Evolutionary conservation across 2,113 vertebrate species (phyloP).

Genomic region (Amia ocellicauda): DNA sequence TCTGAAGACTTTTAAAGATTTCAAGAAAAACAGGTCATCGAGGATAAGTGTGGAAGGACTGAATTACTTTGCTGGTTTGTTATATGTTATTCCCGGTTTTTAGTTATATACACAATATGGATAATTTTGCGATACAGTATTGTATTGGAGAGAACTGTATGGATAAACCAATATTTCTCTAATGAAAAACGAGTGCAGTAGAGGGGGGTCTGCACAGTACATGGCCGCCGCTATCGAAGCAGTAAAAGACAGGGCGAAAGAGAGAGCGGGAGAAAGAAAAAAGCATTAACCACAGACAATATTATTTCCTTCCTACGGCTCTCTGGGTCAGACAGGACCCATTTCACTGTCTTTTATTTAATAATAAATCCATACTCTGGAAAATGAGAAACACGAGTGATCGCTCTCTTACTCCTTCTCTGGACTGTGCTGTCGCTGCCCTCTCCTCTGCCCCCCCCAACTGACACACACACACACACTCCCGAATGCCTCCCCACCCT

Average conservation of each 20-base stretch:
- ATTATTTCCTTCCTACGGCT: conserved; percentile 48
- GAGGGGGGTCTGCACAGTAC: neutral
- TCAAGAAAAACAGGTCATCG: too few species aligned
- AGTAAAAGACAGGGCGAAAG: conserved; percentile 14
- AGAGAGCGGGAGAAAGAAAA: conserved; percentile 21
- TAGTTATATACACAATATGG: too few species aligned
- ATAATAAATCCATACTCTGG: conserved; percentile 53
- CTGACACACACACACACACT: conserved; percentile 11
- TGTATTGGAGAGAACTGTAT: neutral
- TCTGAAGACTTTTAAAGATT: too few species aligned
- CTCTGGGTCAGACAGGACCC: conserved; percentile 46
- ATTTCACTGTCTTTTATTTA: conserved; percentile 61
- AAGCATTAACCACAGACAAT: conserved; percentile 46
- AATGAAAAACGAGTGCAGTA: neutral
- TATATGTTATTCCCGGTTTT: too few species aligned
- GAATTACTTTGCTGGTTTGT: too few species aligned
- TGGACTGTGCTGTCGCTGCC: conserved; percentile 47
- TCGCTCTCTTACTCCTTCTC: conserved; percentile 48
- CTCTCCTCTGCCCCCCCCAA: conserved; percentile 33
- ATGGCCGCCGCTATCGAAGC: neutral
- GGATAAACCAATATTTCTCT: conserved; percentile 6
- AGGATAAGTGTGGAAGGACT: too few species aligned
- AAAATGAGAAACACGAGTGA: conserved; percentile 52
- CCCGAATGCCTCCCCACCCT: conserved; percentile 16
- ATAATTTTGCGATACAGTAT: too few species aligned